phyloP scores from a whole-genome alignment of 2,797 vertebrate species.

The Ateles fusciceps region DNA sequence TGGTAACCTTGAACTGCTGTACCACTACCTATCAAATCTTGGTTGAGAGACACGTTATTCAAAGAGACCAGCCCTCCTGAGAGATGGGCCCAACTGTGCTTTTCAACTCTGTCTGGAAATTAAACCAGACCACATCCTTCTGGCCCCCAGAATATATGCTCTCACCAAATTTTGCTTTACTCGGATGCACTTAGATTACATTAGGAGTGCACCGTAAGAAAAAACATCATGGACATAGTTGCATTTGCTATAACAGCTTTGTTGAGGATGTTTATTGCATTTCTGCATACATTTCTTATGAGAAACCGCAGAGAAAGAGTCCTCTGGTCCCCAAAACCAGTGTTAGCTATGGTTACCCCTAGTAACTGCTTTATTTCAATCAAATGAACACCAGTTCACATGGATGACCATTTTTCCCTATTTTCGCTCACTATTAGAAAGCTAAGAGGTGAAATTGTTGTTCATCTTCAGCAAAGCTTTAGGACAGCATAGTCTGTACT shows the following conservation, averaged over 20 bases:
- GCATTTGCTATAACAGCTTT: not conserved
- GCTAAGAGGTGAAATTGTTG: not conserved
- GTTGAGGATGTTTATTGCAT: not conserved
- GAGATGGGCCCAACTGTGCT: not conserved
- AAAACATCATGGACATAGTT: not conserved
- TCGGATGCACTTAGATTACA: not conserved
- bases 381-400: not conserved
- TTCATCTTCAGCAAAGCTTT: not conserved
- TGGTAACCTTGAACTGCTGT: not conserved
- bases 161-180: not conserved
- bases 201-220: not conserved
- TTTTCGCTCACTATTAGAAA: not conserved
- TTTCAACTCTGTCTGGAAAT: not conserved
- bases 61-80: not conserved
- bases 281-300: not conserved
- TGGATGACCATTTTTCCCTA: not conserved
- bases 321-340: not conserved
- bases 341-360: not conserved
- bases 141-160: not conserved
- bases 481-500: not conserved
- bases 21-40: rapidly evolving
- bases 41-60: not conserved
- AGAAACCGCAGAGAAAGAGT: not conserved
- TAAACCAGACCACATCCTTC: not conserved
- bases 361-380: not conserved